Evolutionary conservation across 2,888 invertebrate species (phyloP).

Genomic region (Neria commutata): DNA sequence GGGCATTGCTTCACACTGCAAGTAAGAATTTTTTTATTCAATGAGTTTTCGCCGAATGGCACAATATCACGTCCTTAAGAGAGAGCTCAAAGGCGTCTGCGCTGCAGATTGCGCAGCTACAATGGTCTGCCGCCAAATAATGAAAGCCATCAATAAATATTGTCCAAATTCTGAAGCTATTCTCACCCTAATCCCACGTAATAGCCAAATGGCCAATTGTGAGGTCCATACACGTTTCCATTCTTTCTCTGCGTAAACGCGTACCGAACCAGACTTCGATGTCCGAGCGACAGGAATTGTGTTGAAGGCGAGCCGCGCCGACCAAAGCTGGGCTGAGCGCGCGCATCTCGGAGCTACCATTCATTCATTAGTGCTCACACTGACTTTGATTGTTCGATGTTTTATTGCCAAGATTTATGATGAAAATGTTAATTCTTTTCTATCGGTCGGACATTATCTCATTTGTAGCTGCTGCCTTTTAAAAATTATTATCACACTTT

Average conservation of each 20-base stretch:
- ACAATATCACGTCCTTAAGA: too few relatives aligned
- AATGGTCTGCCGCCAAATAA: too few relatives aligned
- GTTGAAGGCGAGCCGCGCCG: background rate
- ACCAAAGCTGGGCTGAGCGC: conserved; percentile 34
- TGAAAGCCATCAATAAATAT: conserved; percentile 13
- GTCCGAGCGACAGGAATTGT: background rate
- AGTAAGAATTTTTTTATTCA: too few relatives aligned
- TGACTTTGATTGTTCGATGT: conserved; percentile 43
- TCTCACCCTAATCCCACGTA: background rate
- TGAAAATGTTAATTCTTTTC: conserved; percentile 47
- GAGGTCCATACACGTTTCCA: conserved; percentile 8
- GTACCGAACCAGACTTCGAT: too few relatives aligned
- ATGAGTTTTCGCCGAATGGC: too few relatives aligned
- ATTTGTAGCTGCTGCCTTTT: conserved; percentile 28
- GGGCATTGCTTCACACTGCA: too few relatives aligned
- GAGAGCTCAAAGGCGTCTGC: background rate
- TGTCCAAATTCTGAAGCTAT: conserved; percentile 4
- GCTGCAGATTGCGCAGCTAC: too few relatives aligned
- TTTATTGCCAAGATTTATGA: conserved; percentile 43
- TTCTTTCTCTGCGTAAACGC: background rate
- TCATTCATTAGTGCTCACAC: conserved; percentile 25
- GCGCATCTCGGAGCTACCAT: conserved; percentile 33
- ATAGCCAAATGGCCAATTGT: conserved; percentile 14
- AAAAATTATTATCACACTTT: conserved; percentile 54
- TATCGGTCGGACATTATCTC: background rate